phyloP scores from a whole-genome alignment of 2,888 invertebrate genomes.

The Erannis defoliaria region DNA sequence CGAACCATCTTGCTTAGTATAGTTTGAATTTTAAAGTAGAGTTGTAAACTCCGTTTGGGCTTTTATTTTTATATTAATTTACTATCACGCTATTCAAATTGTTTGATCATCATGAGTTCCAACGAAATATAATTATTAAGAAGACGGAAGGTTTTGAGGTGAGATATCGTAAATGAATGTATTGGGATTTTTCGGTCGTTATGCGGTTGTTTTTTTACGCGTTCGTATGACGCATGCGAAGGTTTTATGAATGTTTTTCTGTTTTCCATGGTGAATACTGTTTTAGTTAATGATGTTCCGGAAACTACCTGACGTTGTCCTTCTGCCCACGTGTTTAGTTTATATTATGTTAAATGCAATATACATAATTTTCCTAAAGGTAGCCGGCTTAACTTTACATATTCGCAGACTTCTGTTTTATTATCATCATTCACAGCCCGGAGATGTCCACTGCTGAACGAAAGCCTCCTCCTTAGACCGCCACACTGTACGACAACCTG shows the following conservation, averaged over 20 bases:
- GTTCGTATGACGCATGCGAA: not conserved
- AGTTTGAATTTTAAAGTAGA: not conserved
- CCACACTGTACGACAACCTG: too few species aligned
- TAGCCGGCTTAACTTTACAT: conserved; percentile 8
- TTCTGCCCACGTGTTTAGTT: conserved; percentile 8
- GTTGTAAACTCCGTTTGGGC: not conserved
- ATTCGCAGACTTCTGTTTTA: not conserved
- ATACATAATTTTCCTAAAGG: conserved; percentile 7
- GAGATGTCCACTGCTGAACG: too few species aligned
- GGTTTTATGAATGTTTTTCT: not conserved
- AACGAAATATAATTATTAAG: too few species aligned
- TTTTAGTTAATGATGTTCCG: conserved; percentile 1
- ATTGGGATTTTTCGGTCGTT: not conserved
- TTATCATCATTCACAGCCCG: not conserved
- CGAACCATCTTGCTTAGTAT: not conserved
- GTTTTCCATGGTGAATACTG: not conserved
- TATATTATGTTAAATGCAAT: not conserved
- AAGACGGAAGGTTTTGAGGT: too few species aligned
- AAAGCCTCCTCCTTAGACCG: too few species aligned
- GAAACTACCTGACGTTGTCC: not conserved
- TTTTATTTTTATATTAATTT: not conserved
- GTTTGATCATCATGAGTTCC: too few species aligned
- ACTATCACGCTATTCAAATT: not conserved
- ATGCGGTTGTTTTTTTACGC: not conserved
- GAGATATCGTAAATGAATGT: not conserved